Evolutionary conservation across 2,797 vertebrate species (phyloP).

Genomic region (Arrhamphus sclerolepis): DNA sequence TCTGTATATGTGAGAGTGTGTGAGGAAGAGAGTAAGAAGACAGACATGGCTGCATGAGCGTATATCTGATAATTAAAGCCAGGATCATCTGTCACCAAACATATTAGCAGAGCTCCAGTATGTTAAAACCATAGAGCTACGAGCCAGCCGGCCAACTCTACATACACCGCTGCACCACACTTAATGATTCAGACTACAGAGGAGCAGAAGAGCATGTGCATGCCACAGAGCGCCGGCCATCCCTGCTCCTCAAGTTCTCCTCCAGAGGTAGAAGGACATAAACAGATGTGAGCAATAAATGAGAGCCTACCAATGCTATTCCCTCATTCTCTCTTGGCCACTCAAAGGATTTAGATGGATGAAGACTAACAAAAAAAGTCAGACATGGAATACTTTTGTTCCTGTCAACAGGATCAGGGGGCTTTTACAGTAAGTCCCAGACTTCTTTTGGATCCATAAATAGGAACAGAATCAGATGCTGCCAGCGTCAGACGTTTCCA

Average conservation of each 20-base stretch:
- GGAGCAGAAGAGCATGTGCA: constrained; percentile 46
- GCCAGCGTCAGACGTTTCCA: constrained; percentile 56
- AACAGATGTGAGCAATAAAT: constrained; percentile 70
- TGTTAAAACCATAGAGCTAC: constrained; percentile 36
- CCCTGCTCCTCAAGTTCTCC: constrained; percentile 43
- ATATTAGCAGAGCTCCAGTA: constrained; percentile 21
- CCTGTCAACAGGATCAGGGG: constrained; percentile 53
- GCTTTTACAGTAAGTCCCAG: constrained; percentile 58
- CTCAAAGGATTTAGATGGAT: constrained; percentile 57
- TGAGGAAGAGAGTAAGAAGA: constrained; percentile 26
- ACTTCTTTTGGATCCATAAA: constrained; percentile 63
- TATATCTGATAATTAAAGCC: constrained; percentile 51
- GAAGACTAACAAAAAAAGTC: constrained; percentile 58
- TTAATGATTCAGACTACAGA: constrained; percentile 53
- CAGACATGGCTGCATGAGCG: constrained; percentile 24
- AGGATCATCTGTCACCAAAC: constrained; percentile 34
- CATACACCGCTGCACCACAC: constrained; percentile 26
- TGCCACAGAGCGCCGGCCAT: constrained; percentile 44
- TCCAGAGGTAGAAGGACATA: constrained; percentile 54
- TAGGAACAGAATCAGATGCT: constrained; percentile 69
- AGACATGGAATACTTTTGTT: constrained; percentile 63
- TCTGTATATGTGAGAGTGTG: constrained; percentile 18
- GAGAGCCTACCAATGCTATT: constrained; percentile 39
- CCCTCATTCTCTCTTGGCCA: constrained; percentile 35
- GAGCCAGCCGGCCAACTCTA: constrained; percentile 43